Conservation (phyloP, 2,888 invertebrate genomes). For the Osmoderma eremita region DNA sequence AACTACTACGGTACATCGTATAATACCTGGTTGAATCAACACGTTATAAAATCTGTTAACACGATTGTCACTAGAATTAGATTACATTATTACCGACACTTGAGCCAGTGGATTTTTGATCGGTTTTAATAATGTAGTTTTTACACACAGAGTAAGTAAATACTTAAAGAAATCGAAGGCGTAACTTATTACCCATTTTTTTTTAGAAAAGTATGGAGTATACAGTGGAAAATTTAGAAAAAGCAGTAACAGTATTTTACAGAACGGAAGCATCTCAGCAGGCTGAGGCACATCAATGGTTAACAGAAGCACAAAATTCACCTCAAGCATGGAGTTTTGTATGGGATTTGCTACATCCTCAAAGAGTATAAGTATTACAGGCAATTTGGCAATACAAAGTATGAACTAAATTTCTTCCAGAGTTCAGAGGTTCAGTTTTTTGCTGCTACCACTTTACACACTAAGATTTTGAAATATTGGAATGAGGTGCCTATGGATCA, state of each 20-base stretch:
- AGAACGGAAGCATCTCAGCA: conserved; percentile 72
- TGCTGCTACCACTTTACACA: conserved; percentile 89
- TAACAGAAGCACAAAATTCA: conserved; percentile 85
- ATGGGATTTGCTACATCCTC: conserved; percentile 86
- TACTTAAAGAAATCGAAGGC: neutral
- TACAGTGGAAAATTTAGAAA: conserved; percentile 73
- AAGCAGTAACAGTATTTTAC: conserved; percentile 76
- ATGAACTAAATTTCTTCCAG: conserved; percentile 63
- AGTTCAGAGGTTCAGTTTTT: conserved; percentile 92
- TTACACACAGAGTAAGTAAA: conserved; percentile 10
- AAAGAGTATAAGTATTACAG: conserved; percentile 70
- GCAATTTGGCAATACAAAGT: neutral
- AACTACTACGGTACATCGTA: too few relatives aligned
- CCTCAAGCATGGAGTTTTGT: conserved; percentile 92
- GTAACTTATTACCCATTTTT: neutral
- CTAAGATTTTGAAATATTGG: conserved; percentile 89
- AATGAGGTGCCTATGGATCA: conserved; percentile 84
- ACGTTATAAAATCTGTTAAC: too few relatives aligned
- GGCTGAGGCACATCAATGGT: conserved; percentile 84
- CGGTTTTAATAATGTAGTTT: conserved; percentile 31
- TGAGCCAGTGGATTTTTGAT: conserved; percentile 26
- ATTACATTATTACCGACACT: conserved; percentile 16
- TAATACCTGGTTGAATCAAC: too few relatives aligned
- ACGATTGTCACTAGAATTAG: too few relatives aligned
- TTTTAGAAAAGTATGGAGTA: conserved; percentile 67